These are phyloP conservation scores for Glaucomys volans DNA, from an alignment of 2,113 vertebrate genomes.

Conservation along the genomic window DNA sequence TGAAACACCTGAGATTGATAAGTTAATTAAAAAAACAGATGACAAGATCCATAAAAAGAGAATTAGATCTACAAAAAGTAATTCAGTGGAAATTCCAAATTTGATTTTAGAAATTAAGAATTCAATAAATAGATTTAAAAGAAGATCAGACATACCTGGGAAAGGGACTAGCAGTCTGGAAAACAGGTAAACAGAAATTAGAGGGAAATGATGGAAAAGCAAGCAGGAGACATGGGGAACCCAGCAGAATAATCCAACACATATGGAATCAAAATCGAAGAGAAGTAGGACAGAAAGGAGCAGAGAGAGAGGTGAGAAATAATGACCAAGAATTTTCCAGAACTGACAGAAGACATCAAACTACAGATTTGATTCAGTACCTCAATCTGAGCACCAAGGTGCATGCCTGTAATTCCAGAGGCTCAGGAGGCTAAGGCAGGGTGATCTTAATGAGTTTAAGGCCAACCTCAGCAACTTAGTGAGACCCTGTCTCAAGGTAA, in stretches of 20 bases:
- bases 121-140: not conserved
- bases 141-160: not conserved
- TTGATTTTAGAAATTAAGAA: not conserved
- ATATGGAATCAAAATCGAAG: not conserved
- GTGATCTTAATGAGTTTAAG: no score
- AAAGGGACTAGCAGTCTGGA: not conserved
- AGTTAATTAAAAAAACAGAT: constrained; percentile 43
- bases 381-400: not conserved
- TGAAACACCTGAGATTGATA: not conserved
- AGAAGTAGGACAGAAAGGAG: not conserved
- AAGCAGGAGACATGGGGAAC: not conserved
- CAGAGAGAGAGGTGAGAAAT: constrained; percentile 5
- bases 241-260: not conserved
- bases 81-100: constrained; percentile 43
- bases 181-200: not conserved
- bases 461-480: no score
- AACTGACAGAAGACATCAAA: constrained; percentile 42
- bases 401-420: no score
- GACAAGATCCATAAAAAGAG: not conserved
- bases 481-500: no score
- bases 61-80: constrained; percentile 6
- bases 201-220: not conserved
- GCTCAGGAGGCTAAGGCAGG: no score
- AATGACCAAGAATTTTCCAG: not conserved
- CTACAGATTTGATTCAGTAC: not conserved